These are phyloP conservation scores for Scaeva pyrastri DNA, from an alignment of 2,888 invertebrate species.

Conservation along the genomic window DNA sequence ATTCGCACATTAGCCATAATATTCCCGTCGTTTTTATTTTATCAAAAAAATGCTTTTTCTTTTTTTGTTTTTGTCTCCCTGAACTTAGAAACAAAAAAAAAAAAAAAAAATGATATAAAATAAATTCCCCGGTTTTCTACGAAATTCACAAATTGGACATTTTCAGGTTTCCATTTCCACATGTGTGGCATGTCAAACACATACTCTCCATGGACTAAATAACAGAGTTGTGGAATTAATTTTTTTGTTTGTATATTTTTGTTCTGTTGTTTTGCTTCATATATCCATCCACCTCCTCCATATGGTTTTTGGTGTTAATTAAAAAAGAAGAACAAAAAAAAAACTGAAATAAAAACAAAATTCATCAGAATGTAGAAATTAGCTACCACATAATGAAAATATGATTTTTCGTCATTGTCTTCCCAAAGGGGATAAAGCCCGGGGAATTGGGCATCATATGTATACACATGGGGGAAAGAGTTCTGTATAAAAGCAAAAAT, in stretches of 20 bases:
- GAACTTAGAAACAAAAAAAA: conserved; percentile 36
- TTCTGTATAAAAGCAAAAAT: conserved; percentile 32
- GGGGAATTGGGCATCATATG: too few species aligned
- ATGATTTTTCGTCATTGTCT: conserved; percentile 70
- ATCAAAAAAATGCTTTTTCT: conserved; percentile 1
- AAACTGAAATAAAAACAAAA: conserved; percentile 1
- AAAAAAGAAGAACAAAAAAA: conserved; percentile 67
- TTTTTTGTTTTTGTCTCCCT: conserved; percentile 21
- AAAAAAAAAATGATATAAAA: too few species aligned
- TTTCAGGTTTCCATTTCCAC: conserved; percentile 70
- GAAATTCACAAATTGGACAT: conserved; percentile 68
- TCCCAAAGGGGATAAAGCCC: conserved; percentile 26
- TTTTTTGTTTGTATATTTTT: conserved; percentile 10
- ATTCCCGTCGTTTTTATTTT: conserved; percentile 34
- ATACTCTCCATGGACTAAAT: conserved; percentile 49
- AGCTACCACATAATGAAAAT: conserved; percentile 72
- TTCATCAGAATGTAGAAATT: conserved; percentile 71
- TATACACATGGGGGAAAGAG: conserved; percentile 31
- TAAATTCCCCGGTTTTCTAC: conserved; percentile 60
- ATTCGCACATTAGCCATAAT: conserved; percentile 68
- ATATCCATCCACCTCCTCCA: conserved; percentile 40
- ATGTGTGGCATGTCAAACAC: conserved; percentile 73
- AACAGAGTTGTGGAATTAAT: conserved; percentile 33
- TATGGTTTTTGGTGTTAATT: conserved; percentile 73
- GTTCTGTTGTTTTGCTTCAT: conserved; percentile 1